These are phyloP conservation scores for Lapara coniferarum DNA, from an alignment of 2,888 invertebrate genomes.

Conservation along the genomic window DNA sequence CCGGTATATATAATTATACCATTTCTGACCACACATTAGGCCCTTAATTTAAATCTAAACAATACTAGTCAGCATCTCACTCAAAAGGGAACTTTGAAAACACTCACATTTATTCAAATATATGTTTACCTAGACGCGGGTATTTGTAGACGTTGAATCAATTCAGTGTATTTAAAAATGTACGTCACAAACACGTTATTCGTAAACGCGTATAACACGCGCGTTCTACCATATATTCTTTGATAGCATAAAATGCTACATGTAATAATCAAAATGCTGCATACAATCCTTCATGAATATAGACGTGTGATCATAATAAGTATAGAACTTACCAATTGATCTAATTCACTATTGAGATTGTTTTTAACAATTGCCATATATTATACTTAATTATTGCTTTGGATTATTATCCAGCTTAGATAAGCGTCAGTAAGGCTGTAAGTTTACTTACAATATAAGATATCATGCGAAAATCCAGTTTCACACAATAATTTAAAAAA, in stretches of 20 bases:
- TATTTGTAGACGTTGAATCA: background rate
- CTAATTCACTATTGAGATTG: background rate
- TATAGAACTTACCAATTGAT: background rate
- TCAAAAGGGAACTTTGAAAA: slow-evolving; percentile 1
- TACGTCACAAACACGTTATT: too few relatives aligned
- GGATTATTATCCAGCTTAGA: background rate
- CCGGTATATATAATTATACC: too few relatives aligned
- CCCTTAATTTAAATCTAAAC: background rate
- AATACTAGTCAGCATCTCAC: slow-evolving; percentile 1
- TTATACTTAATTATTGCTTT: slow-evolving; percentile 12
- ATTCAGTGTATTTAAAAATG: too few relatives aligned
- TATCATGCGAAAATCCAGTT: background rate
- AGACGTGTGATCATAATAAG: background rate
- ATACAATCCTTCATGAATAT: too few relatives aligned
- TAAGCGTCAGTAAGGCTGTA: slow-evolving; percentile 9
- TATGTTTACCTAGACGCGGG: background rate
- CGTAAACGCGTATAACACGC: too few relatives aligned
- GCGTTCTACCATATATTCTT: too few relatives aligned
- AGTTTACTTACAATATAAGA: background rate
- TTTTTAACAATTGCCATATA: background rate
- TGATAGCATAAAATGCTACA: too few relatives aligned
- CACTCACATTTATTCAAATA: background rate
- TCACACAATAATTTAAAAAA: background rate
- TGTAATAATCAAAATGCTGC: too few relatives aligned
- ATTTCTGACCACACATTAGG: background rate